Evolutionary conservation across 2,113 vertebrate genomes (phyloP), one percentile per base, ranked within the genome.

Genomic region (Bufo bufo): DNA sequence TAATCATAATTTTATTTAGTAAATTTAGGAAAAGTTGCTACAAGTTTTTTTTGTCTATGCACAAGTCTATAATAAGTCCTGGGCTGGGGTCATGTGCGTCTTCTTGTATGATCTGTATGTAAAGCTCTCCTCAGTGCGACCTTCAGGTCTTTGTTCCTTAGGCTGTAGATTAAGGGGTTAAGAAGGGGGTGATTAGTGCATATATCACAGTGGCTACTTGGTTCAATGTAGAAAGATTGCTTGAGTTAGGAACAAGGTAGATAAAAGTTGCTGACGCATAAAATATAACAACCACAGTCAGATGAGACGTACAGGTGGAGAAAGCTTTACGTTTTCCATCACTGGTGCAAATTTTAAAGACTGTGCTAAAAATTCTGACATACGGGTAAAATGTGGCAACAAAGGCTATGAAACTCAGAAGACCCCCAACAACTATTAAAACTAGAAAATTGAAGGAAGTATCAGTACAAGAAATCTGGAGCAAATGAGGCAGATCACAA

Each of bases 261-360:
- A 90, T 93, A 86, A 94, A 91, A 74, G 93, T 85, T 13, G 87
- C 82, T n/a, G 90, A 90, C 3, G 90, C 90, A 72, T 93, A 93
- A 81, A 93, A 92, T 20, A 91, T 90, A 11, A 87, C 85, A 63
- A 93, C 89, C 13, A 93, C 90, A 0, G 66, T 85, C 7, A 94
- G 79, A 77, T 94, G 93, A n/a, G 92, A 91, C 16, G 90, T 79
- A 0, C 92, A 93, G 47, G 93, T 71, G 12, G 66, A 71, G 33
- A 71, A 71, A 43, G 66, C 66, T 93, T 5, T 91, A 92, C 78
- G 4, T 43, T 14, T 71, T 43, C 66, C 66, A 71, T 33, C 12
- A 43, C 1, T 71, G 23, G 66, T 43, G 23, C 23, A 33, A 14
- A 93, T 91, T 11, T 0, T 20, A 2, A 92, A 6, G 50, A 93